phyloP scores from a whole-genome alignment of 2,888 invertebrate genomes.

The Syritta pipiens region DNA sequence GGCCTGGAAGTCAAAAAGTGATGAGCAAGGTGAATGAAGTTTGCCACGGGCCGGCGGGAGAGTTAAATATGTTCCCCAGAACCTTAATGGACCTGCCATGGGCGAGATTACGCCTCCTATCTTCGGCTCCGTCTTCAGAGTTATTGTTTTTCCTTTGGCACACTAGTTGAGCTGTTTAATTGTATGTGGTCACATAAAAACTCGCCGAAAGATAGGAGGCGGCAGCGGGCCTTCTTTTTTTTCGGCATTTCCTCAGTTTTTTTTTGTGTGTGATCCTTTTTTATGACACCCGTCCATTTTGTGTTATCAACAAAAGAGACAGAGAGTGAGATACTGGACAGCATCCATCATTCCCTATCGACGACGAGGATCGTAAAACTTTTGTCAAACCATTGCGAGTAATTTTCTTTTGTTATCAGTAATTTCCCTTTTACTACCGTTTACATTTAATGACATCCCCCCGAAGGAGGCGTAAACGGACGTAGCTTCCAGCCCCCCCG shows the following conservation, averaged over 20 bases:
- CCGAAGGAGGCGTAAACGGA: too few species aligned
- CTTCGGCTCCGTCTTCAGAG: not conserved
- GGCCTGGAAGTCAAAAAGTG: slow-evolving; percentile 25
- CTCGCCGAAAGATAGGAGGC: slow-evolving; percentile 5
- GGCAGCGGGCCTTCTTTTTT: too few species aligned
- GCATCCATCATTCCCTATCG: slow-evolving; percentile 57
- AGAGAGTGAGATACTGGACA: slow-evolving; percentile 19
- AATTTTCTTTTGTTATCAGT: slow-evolving; percentile 54
- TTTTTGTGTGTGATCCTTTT: too few species aligned
- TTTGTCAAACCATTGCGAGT: slow-evolving; percentile 47
- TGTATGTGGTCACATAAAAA: slow-evolving; percentile 50
- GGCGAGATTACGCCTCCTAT: slow-evolving; percentile 9
- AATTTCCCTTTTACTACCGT: slow-evolving; percentile 56
- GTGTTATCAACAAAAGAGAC: slow-evolving; percentile 19
- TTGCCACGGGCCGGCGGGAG: too few species aligned
- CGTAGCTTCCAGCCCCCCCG: not conserved
- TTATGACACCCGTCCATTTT: slow-evolving; percentile 18
- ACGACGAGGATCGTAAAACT: slow-evolving; percentile 58
- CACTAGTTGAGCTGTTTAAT: slow-evolving; percentile 39
- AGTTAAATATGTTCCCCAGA: slow-evolving; percentile 20
- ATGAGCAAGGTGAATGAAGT: slow-evolving; percentile 28
- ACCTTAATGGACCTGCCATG: slow-evolving; percentile 1
- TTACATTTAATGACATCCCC: slow-evolving; percentile 56
- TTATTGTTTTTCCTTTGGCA: slow-evolving; percentile 41
- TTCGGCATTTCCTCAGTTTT: too few species aligned